These are phyloP conservation scores for Stenodera caucasica DNA, from an alignment of 2,888 invertebrate species.

Conservation along the genomic window DNA sequence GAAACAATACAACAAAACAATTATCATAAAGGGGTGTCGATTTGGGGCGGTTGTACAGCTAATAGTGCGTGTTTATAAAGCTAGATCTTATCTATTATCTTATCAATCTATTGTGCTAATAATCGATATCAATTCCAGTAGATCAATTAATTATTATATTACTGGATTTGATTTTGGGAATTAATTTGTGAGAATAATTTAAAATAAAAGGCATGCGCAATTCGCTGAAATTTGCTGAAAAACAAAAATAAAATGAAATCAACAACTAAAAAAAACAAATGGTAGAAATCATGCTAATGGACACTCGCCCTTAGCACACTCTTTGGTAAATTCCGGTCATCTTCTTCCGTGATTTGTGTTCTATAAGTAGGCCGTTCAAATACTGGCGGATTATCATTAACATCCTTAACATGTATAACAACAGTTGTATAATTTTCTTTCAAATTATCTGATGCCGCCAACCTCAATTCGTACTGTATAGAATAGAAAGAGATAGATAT, in stretches of 20 bases:
- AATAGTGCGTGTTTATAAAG: not conserved
- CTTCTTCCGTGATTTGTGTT: conserved; percentile 95
- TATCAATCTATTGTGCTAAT: not conserved
- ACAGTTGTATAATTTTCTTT: conserved; percentile 97
- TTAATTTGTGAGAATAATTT: no score
- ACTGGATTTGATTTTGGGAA: no score
- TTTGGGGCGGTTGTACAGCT: not conserved
- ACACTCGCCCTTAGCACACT: conserved; percentile 81
- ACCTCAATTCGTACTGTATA: conserved; percentile 84
- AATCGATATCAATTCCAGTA: not conserved
- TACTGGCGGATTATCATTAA: conserved; percentile 97
- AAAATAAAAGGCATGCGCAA: not conserved
- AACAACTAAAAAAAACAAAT: not conserved
- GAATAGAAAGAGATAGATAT: not conserved
- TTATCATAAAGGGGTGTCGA: not conserved
- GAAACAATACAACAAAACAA: conserved; percentile 16
- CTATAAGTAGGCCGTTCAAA: conserved; percentile 94
- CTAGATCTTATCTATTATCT: not conserved
- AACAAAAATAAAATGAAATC: not conserved
- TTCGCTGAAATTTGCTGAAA: not conserved
- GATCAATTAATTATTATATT: not conserved
- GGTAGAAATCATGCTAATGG: conserved; percentile 25
- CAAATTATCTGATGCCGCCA: conserved; percentile 94
- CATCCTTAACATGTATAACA: conserved; percentile 95
- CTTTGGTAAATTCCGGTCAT: conserved; percentile 91